Evolutionary conservation across 2,113 vertebrate genomes (phyloP).

Genomic region (Pongo abelii): DNA sequence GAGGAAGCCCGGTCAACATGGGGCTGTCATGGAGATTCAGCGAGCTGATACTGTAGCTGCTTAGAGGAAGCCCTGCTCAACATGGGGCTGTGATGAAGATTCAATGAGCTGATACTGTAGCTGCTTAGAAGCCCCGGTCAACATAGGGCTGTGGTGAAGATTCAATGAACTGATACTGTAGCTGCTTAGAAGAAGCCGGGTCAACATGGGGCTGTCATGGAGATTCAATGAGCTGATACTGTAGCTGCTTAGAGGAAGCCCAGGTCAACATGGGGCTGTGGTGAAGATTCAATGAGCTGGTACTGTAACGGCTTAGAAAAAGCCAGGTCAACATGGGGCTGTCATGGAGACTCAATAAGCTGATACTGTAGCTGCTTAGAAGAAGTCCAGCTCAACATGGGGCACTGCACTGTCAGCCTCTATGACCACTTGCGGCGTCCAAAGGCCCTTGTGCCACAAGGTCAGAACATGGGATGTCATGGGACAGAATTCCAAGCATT

Average conservation of each 20-base stretch:
- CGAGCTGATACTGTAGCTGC: no score
- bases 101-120: no score
- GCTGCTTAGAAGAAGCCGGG: no score
- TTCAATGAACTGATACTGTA: no score
- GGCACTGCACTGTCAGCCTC: neutral
- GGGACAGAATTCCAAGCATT: neutral
- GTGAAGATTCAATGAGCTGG: neutral
- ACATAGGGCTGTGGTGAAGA: neutral
- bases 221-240: neutral
- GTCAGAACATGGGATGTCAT: neutral
- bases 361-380: neutral
- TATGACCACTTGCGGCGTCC: accelerated
- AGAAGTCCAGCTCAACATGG: neutral
- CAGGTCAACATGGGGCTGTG: no score
- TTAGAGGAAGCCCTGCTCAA: neutral
- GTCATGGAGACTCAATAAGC: neutral
- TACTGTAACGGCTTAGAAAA: no score
- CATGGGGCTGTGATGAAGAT: neutral
- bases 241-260: no score
- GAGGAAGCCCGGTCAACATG: neutral
- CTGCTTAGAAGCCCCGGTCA: no score
- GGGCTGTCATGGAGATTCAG: neutral
- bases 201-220: no score
- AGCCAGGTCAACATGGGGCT: no score
- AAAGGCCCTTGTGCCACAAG: neutral